Evolutionary conservation across 2,797 vertebrate species (phyloP).

Genomic region (Oreochromis mossambicus): DNA sequence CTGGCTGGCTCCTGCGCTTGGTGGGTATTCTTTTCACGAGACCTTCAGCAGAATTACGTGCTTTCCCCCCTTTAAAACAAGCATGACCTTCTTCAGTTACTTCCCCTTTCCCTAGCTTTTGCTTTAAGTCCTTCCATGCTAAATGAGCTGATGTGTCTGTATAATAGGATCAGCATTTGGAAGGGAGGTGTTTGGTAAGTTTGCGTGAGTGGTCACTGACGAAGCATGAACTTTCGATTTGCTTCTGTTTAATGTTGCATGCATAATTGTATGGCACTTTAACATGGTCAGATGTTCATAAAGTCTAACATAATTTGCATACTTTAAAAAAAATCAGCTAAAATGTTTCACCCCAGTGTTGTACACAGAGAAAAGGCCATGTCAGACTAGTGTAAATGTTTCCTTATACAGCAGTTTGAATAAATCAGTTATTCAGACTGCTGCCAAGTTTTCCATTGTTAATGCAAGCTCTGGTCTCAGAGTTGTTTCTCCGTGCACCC

Average conservation of each 20-base stretch:
- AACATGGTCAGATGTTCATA: background rate
- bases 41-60: background rate
- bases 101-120: background rate
- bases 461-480: slow-evolving; percentile 12
- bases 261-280: background rate
- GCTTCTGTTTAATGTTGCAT: background rate
- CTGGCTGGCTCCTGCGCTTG: slow-evolving; percentile 63
- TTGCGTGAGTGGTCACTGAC: background rate
- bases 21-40: slow-evolving; percentile 44
- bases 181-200: slow-evolving; percentile 77
- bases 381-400: slow-evolving; percentile 30
- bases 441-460: slow-evolving; percentile 44
- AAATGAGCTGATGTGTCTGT: slow-evolving; percentile 50
- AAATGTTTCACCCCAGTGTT: background rate
- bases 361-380: background rate
- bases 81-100: background rate
- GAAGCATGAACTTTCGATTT: slow-evolving; percentile 25
- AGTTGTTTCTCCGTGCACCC: background rate
- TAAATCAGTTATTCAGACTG: slow-evolving; percentile 2
- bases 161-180: slow-evolving; percentile 77
- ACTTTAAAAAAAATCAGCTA: background rate
- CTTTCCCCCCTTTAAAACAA: background rate
- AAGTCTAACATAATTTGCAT: background rate
- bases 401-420: slow-evolving; percentile 3
- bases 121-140: background rate